A percentile compares a stretch with the other conserved stretches of the same genome.
phyloP scores from a whole-genome alignment of 2,888 invertebrate species.

The Rotaria magnacalcarata region DNA sequence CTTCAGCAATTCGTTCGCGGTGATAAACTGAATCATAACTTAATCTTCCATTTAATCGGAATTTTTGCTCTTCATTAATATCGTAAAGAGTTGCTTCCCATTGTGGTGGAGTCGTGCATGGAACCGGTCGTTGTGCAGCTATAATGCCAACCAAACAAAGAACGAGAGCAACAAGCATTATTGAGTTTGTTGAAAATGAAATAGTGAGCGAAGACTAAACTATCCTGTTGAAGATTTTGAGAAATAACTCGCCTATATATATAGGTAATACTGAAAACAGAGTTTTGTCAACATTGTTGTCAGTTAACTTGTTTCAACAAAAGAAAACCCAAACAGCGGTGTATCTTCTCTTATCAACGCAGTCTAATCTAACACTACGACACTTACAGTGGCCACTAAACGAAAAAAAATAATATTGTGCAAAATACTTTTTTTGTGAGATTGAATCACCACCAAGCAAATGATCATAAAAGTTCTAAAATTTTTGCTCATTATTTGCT shows the following conservation, averaged over 20 bases:
- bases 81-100: conserved; percentile 38
- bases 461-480: too few relatives aligned
- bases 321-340: neutral
- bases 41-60: neutral
- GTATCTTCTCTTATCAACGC: neutral
- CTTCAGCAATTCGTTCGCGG: conserved; percentile 45
- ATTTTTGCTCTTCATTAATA: neutral
- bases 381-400: too few relatives aligned
- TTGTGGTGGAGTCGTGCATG: conserved; percentile 45
- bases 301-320: neutral
- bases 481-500: too few relatives aligned
- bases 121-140: conserved; percentile 8
- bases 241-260: neutral
- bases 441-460: too few relatives aligned
- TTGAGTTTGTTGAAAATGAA: neutral
- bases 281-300: neutral
- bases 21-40: conserved; percentile 43
- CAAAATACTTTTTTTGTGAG: too few relatives aligned
- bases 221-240: neutral
- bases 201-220: neutral
- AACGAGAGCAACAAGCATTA: neutral
- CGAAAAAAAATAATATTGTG: neutral
- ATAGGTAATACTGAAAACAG: neutral
- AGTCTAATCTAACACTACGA: neutral
- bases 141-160: neutral